phyloP scores from a whole-genome alignment of 1,140 invertebrate genomes.

The Brachionus koreanus region DNA sequence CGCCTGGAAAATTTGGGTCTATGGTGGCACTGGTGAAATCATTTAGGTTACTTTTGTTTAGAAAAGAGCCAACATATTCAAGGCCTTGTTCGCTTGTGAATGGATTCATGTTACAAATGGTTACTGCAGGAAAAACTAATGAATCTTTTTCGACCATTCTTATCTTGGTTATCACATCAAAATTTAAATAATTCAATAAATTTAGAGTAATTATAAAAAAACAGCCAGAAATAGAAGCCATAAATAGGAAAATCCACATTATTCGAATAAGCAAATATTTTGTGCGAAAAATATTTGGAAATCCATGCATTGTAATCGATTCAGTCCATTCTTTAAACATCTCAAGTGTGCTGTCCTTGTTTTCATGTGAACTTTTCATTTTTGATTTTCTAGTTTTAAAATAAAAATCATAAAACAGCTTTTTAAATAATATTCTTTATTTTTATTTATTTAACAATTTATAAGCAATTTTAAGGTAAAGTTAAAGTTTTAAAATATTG shows the following conservation, averaged over 20 bases:
- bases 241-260: background rate
- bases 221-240: background rate
- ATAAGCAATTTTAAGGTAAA: background rate
- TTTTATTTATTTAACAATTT: background rate
- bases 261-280: background rate
- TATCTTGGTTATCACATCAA: slow-evolving; percentile 31
- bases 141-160: background rate
- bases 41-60: background rate
- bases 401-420: background rate
- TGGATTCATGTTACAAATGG: slow-evolving; percentile 21
- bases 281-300: slow-evolving; percentile 10
- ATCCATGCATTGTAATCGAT: slow-evolving; percentile 16
- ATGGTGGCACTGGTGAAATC: background rate
- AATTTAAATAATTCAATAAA: background rate
- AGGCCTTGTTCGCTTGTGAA: background rate
- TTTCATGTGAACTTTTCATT: background rate
- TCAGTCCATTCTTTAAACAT: slow-evolving; percentile 10
- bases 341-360: background rate
- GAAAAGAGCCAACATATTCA: background rate
- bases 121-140: background rate
- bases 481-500: background rate
- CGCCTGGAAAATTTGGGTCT: background rate
- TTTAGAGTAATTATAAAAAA: background rate
- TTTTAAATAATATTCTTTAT: background rate
- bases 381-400: background rate